phyloP scores from a whole-genome alignment of 2,888 invertebrate species.

The Aphodius sticticus region DNA sequence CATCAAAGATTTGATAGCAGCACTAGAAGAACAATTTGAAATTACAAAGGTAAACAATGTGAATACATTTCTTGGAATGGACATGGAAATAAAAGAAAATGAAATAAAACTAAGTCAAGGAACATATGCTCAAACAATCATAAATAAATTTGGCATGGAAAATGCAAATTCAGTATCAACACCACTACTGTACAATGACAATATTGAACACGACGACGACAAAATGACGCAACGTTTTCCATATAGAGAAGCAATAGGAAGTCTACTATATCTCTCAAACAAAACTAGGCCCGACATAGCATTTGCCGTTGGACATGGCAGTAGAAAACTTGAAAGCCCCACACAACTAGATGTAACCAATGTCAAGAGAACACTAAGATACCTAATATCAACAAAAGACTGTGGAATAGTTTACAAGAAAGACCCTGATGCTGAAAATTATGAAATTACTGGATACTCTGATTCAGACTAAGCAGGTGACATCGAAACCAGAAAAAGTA shows the following conservation, averaged over 20 bases:
- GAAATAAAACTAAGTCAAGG: constrained; percentile 9
- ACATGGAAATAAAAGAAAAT: constrained; percentile 6
- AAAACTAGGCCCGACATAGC: constrained; percentile 38
- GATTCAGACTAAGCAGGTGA: constrained; percentile 34
- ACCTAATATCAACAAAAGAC: background rate
- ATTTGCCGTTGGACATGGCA: constrained; percentile 34
- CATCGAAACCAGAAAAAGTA: constrained; percentile 37
- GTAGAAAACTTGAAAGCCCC: constrained; percentile 40
- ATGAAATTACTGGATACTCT: constrained; percentile 5
- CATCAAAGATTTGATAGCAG: constrained; percentile 33
- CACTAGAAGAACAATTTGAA: constrained; percentile 40
- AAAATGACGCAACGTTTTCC: constrained; percentile 27
- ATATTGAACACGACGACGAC: background rate
- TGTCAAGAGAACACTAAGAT: constrained; percentile 33
- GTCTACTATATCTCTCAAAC: constrained; percentile 37
- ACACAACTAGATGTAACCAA: constrained; percentile 36
- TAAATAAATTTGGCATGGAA: constrained; percentile 36
- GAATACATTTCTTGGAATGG: constrained; percentile 21
- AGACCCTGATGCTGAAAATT: background rate
- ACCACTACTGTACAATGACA: constrained; percentile 7
- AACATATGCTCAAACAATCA: constrained; percentile 18
- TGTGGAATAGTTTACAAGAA: background rate
- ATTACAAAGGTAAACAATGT: constrained; percentile 14
- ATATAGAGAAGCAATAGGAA: constrained; percentile 40
- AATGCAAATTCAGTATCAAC: constrained; percentile 33